Evolutionary conservation across 1,140 invertebrate genomes (phyloP).

Genomic region (Glomeris maerens): DNA sequence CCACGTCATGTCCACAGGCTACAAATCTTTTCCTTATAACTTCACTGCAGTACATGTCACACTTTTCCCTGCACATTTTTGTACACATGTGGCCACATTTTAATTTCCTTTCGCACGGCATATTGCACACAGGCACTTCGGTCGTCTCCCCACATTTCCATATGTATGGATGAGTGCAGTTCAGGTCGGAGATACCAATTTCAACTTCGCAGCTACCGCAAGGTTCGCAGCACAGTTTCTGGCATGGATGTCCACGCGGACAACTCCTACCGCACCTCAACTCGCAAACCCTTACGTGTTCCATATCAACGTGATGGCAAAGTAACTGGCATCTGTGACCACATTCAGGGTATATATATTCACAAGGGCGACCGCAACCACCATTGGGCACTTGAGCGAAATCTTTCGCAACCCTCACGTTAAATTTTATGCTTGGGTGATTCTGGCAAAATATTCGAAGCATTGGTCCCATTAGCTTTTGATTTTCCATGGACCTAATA

Average conservation of each 20-base stretch:
- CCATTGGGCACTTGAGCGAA: slow-evolving; percentile 27
- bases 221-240: not conserved
- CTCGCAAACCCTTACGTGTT: not conserved
- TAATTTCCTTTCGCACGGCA: slow-evolving; percentile 9
- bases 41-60: slow-evolving; percentile 19
- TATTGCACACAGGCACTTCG: not conserved
- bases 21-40: not conserved
- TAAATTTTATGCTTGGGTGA: slow-evolving; percentile 25
- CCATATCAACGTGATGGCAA: slow-evolving; percentile 12
- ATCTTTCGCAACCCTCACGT: slow-evolving; percentile 22
- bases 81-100: slow-evolving; percentile 14
- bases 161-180: not conserved
- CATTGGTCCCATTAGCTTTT: slow-evolving; percentile 19
- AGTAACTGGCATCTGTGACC: slow-evolving; percentile 13
- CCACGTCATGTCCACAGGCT: slow-evolving; percentile 3
- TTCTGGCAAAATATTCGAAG: slow-evolving; percentile 32
- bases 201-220: not conserved
- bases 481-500: slow-evolving; percentile 14
- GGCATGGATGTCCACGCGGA: slow-evolving; percentile 3
- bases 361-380: slow-evolving; percentile 32
- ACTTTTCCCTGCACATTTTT: slow-evolving; percentile 12
- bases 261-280: not conserved
- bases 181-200: not conserved
- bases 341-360: slow-evolving; percentile 15
- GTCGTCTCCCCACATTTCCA: not conserved